Evolutionary conservation across 2,113 vertebrate genomes (phyloP), one percentile per base, ranked within the genome.

Genomic region (Hippocampus mohnikei): DNA sequence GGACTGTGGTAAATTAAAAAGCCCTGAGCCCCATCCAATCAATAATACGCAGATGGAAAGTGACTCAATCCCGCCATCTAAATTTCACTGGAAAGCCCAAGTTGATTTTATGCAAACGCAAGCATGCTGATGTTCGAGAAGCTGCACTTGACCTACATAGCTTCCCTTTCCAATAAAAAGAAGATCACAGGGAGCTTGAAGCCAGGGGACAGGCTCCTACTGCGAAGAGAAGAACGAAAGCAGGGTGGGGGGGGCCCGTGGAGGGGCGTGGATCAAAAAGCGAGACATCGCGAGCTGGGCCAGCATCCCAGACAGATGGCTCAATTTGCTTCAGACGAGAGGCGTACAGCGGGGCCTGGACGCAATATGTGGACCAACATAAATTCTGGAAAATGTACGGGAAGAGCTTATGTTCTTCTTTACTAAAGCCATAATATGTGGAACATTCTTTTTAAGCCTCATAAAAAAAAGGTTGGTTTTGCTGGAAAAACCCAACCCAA

Each of bases 111-210:
- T 88, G 87, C 84, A 87, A 87, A 90, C 84, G 70, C 21, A 25
- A 52, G 62, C 74, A 73, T 56, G 79, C 77, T 74, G 79, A 75
- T 56, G 69, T 66, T 72, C 68, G 68, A 85, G 83, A 78, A 82
- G 87, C 84, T 80, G 78, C 84, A 75, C 88, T 88, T 90, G 90
- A 89, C 88, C 88, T 87, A 88, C 81, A 89, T 90, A 88, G 69
- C 84, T 77, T 78, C 85, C 78, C 75, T 82, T 81, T 72, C 73
- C 72, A 73, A 70, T 42, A 71, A 76, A 83, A 71, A 79, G 77
- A 77, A 82, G 84, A 87, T 85, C 84, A 87, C 42, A 84, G 85
- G 76, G 70, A 85, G 77, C 67, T 63, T 71, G 76, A 66, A 75
- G 79, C 70, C 2, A 76, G 25, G 48, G 81, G 76, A 85, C 61